Evolutionary conservation across 2,113 vertebrate species (phyloP).

Genomic region (Gallinago paraguaiae): DNA sequence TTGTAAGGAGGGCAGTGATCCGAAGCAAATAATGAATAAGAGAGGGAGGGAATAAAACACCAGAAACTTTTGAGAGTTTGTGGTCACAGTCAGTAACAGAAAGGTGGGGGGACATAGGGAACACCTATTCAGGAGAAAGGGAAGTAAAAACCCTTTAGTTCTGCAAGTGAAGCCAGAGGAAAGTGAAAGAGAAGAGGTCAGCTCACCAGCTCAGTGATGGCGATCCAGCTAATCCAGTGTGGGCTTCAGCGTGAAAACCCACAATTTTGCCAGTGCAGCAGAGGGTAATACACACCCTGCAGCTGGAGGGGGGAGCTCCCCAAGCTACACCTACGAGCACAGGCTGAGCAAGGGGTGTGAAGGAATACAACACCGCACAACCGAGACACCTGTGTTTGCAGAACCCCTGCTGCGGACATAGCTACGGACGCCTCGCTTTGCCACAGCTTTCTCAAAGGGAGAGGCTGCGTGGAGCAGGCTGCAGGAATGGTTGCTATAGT

Average conservation of each 20-base stretch:
- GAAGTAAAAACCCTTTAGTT: neutral
- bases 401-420: neutral
- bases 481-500: neutral
- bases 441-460: neutral
- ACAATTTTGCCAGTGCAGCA: neutral
- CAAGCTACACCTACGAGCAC: neutral
- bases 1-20: neutral
- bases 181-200: neutral
- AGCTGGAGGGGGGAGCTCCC: neutral
- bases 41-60: conserved; percentile 6
- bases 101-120: neutral
- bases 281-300: neutral
- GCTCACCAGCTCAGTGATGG: neutral
- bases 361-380: neutral
- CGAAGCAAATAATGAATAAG: neutral
- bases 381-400: neutral
- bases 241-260: neutral
- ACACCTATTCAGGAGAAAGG: neutral
- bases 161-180: neutral
- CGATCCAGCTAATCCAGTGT: neutral
- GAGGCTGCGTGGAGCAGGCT: neutral
- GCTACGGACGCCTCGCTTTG: neutral
- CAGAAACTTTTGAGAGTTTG: neutral
- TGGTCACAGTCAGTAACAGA: neutral
- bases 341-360: neutral